Evolutionary conservation across 2,888 invertebrate species (phyloP).

Genomic region (Idaea aversata): DNA sequence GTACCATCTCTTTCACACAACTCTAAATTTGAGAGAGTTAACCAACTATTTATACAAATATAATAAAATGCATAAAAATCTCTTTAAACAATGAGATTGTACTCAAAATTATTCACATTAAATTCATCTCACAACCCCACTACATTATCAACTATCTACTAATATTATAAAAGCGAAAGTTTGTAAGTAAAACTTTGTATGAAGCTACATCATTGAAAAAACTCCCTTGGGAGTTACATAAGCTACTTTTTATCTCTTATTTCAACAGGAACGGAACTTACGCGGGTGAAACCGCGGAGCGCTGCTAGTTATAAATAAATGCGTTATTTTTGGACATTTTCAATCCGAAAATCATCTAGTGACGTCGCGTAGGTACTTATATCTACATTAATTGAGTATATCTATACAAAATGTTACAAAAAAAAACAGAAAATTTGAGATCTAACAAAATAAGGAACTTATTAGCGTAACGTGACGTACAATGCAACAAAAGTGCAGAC

Average conservation of each 20-base stretch:
- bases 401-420: constrained; percentile 27
- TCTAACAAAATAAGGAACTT: constrained; percentile 67
- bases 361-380: not conserved
- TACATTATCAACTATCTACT: constrained; percentile 29
- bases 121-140: constrained; percentile 49
- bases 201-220: not conserved
- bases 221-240: not conserved
- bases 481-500: no score
- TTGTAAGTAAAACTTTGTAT: no score
- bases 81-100: constrained; percentile 20
- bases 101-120: constrained; percentile 43
- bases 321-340: not conserved
- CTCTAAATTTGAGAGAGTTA: constrained; percentile 27
- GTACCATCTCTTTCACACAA: constrained; percentile 25
- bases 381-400: constrained; percentile 5
- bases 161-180: not conserved
- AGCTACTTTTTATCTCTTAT: not conserved
- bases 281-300: not conserved
- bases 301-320: not conserved
- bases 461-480: constrained; percentile 15
- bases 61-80: constrained; percentile 22
- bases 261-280: not conserved
- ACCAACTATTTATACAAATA: constrained; percentile 11
- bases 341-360: not conserved
- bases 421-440: constrained; percentile 64